phyloP scores from a whole-genome alignment of 1,140 invertebrate genomes.

The Schlechtendalia chinensis region DNA sequence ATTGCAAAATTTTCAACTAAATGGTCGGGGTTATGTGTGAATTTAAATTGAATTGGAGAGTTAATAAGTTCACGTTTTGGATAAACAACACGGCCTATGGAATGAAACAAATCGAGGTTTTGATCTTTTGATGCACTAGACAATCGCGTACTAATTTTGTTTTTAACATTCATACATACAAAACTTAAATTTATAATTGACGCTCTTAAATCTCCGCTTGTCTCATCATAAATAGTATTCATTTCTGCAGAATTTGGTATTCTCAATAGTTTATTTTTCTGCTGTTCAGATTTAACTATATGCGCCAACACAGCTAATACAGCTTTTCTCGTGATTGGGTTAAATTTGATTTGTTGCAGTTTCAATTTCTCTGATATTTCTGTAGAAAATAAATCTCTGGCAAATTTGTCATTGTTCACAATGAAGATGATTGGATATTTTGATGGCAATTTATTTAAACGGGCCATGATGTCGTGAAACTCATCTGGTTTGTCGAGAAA shows the following conservation, averaged over 20 bases:
- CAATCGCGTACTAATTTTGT: background rate
- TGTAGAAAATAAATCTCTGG: conserved; percentile 65
- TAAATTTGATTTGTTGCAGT: conserved; percentile 69
- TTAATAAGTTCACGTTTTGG: conserved; percentile 64
- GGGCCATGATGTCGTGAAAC: conserved; percentile 66
- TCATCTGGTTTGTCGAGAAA: conserved; percentile 63
- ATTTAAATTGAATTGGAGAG: conserved; percentile 53
- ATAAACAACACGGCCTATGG: conserved; percentile 72
- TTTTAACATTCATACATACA: background rate
- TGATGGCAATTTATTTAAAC: conserved; percentile 63
- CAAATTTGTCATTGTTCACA: conserved; percentile 65
- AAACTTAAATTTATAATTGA: conserved; percentile 28
- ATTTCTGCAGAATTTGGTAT: conserved; percentile 33
- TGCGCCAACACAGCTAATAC: conserved; percentile 68
- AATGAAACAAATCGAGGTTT: conserved; percentile 69
- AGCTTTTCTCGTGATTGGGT: conserved; percentile 63
- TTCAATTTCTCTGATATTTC: conserved; percentile 62
- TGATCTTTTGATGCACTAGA: conserved; percentile 58
- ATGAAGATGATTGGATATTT: conserved; percentile 70
- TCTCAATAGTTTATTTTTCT: conserved; percentile 43
- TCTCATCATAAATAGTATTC: conserved; percentile 33
- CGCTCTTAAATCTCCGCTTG: background rate
- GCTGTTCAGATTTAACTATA: conserved; percentile 55
- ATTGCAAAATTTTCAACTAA: conserved; percentile 65
- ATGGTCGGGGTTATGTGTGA: conserved; percentile 65